Base-by-base conservation (phyloP, 2,888 invertebrate genomes). In the Euphydryas editha region DNA sequence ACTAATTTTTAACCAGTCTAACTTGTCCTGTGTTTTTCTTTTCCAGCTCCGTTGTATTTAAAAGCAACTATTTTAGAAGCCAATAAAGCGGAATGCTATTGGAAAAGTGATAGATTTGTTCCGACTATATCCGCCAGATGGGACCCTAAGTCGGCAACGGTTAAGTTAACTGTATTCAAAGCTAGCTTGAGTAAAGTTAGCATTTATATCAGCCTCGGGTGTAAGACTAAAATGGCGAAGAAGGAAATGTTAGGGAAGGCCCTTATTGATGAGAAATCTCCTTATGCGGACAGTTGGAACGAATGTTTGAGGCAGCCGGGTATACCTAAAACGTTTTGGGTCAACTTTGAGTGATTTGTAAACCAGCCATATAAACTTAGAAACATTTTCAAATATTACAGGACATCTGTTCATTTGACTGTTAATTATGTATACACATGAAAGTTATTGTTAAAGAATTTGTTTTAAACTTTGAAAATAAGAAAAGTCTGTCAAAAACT, bases 101-200 rank as follows among this genome's bases (percentile, higher is more conserved):
- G 96, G 96, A 96, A 96, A 81, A 96, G 96, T 74, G 94, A 95
- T 75, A 92, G 94, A 72, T 97, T 97, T 83, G 90, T 93, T 17
- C 96, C 96, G 6, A 95, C 96, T 4, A 95, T 96, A 66, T 95
- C 96, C n/a, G 94, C 95, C 76, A 95, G 96, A 85, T 95, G 96
- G 92, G 95, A 95, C 75, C 93, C 94, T 0, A 95, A 94, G 74
- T 92, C 94, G 8, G 94, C 95, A 0, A 94, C 94, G 21, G 93
- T 95, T 21, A 93, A 94, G 73, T 93, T 95, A 56, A 93, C 93
- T 72, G 94, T 95, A 6, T 94, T 94, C 81, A 94, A 94, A 76
- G 94, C 94, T 20, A 95, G 93, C 69, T 82, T 95, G 66, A 93
- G 93, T 72, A 93, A 94, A 81, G 94, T 95, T 70, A 95, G 94